Evolutionary conservation across 2,888 invertebrate species (phyloP), one percentile per base, ranked within the genome.

Genomic region (Nycteola revayana): DNA sequence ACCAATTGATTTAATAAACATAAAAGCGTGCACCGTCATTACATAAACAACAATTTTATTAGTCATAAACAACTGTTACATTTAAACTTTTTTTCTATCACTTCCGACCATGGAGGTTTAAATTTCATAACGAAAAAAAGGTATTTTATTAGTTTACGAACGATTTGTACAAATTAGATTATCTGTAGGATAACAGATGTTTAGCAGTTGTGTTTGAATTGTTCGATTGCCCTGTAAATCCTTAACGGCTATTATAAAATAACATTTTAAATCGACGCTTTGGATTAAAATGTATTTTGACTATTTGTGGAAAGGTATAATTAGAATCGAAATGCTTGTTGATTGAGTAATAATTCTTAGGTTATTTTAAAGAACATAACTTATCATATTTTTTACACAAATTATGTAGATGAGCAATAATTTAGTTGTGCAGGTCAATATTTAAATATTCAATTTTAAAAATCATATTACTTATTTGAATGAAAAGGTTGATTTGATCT

Each of bases 81-180:
- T 49, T 50, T 42, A 51, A 61, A 49, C 37, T 45, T 49, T 60
- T 62, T 55, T 60, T 60, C 37, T 56, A 36, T 42, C 24, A 35
- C 42, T 60, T 58, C 62, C 60, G 52, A 38, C 35, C 51, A 35
- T 36, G 39, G 46, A 49, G 58, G 51, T 48, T 40, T 25, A 7
- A 35, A n/a, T n/a, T n/a, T n/a, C 23, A 41, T 49, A 57, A 57
- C 58, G n/a, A 21, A 21, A 21, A 21, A 21, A 61, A 53, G 72
- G 73, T 69, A 75, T 70, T 76, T 76, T 74, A 78, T 76, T 62
- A 65, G 56, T 52, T 66, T 62, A 67, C 54, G 52, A 68, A 46
- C 74, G 69, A 79, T 80, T 82, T 73, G 66, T 61, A 67, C 74
- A 84, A 83, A 84, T 84, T 84, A 75, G 81, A 84, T 85, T 83